Conservation (phyloP, 2,797 vertebrate species). For the Hydrophis major region DNA sequence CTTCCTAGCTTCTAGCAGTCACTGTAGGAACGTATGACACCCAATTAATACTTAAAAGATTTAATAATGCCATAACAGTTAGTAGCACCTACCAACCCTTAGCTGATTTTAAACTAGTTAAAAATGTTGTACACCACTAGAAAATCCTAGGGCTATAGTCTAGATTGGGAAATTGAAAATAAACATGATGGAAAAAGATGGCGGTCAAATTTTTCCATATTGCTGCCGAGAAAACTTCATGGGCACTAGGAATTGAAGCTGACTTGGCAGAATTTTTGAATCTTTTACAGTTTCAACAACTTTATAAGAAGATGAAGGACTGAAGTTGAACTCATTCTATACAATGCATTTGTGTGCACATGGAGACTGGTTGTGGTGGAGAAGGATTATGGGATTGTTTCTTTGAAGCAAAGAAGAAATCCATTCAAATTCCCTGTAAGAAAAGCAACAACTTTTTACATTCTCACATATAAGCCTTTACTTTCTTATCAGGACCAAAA, state of each 20-base stretch:
- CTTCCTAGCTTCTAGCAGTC: neutral
- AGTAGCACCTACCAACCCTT: neutral
- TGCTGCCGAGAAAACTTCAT: neutral
- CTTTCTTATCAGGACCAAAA: neutral
- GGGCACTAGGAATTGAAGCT: neutral
- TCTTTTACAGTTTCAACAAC: neutral
- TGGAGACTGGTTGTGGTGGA: neutral
- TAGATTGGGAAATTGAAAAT: neutral
- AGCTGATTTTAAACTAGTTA: neutral
- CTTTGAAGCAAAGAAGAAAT: neutral
- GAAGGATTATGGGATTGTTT: neutral
- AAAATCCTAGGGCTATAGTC: neutral
- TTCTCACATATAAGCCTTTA: neutral
- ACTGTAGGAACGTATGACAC: neutral
- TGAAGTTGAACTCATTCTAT: neutral
- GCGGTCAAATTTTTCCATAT: neutral
- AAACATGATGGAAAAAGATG: neutral
- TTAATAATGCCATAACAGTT: neutral
- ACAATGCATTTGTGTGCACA: neutral
- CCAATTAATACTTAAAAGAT: neutral
- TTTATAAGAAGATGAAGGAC: neutral
- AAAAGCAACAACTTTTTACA: neutral
- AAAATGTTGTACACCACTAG: neutral
- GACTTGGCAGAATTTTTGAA: neutral
- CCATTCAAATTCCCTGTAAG: neutral